Evolutionary conservation across 2,888 invertebrate species (phyloP), one percentile per base, ranked within the genome.

Genomic region (Carpatolechia fugitivella): DNA sequence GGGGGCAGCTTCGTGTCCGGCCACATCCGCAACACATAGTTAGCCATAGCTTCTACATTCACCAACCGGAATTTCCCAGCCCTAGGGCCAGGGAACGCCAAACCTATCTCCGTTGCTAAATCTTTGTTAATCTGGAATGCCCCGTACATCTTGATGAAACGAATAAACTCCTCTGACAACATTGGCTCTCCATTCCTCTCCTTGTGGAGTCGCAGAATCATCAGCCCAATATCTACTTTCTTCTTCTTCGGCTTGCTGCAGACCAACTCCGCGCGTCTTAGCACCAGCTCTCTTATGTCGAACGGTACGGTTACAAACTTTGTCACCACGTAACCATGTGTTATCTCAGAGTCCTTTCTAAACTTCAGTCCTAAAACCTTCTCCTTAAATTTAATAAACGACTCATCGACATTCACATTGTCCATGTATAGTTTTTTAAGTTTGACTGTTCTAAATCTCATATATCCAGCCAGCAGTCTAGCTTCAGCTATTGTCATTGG

Each of bases 211-310:
- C 62, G 56, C 49, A 71, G 56, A n/a, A 72, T 54, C 13, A 75
- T 60, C 40, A 74, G 58, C 36, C 70, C 74, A 52, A 80, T 68
- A 57, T 84, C 78, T 10, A 74, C 51, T 0, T 60, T 54, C n/a
- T 52, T 55, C 53, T 73, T 77, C 55, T 72, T 77, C 7, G 62
- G 63, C 31, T 69, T 70, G 30, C 59, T 63, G 31, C 68, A 69
- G 10, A 83, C 51, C 16, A 54, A 67, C 1, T 74, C 69, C 13
- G 72, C 68, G 56, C 82, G 66, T 44, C 67, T 73, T 36, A 80
- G 57, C n/a, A 76, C 60, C 7, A 79, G 56, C 29, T 71, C 69
- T 50, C 70, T 68, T 31, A 69, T 52, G 56, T 79, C 75, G 0
- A 57, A 53, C 1, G 35, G 58, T n/a, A 52, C 52, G 11, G 63